These are phyloP conservation scores for Polietes domitor DNA, from an alignment of 2,888 invertebrate genomes.

Conservation along the genomic window DNA sequence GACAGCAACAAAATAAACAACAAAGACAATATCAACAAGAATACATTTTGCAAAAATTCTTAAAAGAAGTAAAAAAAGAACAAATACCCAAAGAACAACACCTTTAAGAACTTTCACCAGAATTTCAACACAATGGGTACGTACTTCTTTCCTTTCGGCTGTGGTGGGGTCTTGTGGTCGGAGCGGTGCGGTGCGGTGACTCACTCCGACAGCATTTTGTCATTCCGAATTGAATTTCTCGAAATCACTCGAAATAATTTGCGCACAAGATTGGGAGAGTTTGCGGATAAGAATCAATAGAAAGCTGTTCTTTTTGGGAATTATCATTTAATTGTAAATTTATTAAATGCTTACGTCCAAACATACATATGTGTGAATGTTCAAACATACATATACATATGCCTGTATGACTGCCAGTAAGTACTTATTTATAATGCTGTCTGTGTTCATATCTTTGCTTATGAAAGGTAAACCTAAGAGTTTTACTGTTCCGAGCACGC, in stretches of 20 bases:
- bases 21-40: conserved; percentile 11
- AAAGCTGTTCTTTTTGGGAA: background rate
- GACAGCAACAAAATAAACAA: background rate
- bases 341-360: conserved; percentile 14
- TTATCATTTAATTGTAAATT: conserved; percentile 25
- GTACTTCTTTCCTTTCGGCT: too few species aligned
- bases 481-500: background rate
- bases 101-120: conserved; percentile 55
- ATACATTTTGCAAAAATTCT: conserved; percentile 3
- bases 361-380: too few species aligned
- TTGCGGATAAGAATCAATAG: conserved; percentile 10
- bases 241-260: conserved; percentile 24
- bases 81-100: conserved; percentile 17
- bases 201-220: background rate
- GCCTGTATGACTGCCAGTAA: background rate
- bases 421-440: background rate
- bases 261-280: background rate
- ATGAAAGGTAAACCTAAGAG: background rate
- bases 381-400: background rate
- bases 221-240: background rate
- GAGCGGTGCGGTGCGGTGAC: background rate
- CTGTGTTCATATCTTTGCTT: background rate
- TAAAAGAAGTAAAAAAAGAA: background rate
- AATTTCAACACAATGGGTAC: conserved; percentile 25
- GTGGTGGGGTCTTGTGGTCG: too few species aligned